Conservation (phyloP, 2,888 invertebrate genomes). For the Ochropleura leucogaster region DNA sequence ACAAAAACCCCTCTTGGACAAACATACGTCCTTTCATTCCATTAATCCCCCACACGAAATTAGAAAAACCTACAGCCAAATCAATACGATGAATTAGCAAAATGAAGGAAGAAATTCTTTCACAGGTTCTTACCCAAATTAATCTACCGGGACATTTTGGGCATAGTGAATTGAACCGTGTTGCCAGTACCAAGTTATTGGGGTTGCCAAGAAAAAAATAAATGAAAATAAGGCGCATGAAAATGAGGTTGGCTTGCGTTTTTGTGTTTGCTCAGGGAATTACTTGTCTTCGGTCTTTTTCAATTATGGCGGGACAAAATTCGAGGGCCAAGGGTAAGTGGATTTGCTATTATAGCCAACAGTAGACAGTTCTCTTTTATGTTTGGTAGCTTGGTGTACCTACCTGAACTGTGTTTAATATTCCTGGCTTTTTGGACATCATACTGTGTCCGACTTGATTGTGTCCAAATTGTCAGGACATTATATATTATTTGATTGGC, state of each 20-base stretch:
- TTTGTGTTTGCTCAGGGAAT: slow-evolving; percentile 53
- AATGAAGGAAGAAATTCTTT: slow-evolving; percentile 47
- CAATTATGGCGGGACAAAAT: slow-evolving; percentile 49
- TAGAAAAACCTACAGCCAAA: slow-evolving; percentile 50
- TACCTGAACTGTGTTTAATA: neutral
- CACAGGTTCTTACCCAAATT: slow-evolving; percentile 64
- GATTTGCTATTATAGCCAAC: slow-evolving; percentile 32
- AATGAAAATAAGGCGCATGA: slow-evolving; percentile 57
- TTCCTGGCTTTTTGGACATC: neutral
- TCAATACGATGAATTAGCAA: slow-evolving; percentile 66
- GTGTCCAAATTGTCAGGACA: too few relatives aligned
- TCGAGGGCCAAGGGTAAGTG: slow-evolving; percentile 38
- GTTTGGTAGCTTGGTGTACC: neutral
- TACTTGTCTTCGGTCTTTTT: slow-evolving; percentile 56
- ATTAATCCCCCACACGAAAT: slow-evolving; percentile 56
- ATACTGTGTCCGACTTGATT: too few relatives aligned
- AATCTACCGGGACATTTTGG: slow-evolving; percentile 55
- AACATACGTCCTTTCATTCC: slow-evolving; percentile 43
- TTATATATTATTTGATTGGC: neutral
- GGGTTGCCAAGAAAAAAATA: slow-evolving; percentile 55
- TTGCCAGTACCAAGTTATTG: slow-evolving; percentile 51
- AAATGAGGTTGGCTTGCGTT: slow-evolving; percentile 46
- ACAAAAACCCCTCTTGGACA: slow-evolving; percentile 20
- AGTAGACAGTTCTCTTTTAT: slow-evolving; percentile 24
- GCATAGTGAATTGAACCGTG: slow-evolving; percentile 54